Base-by-base conservation (phyloP, 1,140 invertebrate genomes). In the Chironomus tepperi region DNA sequence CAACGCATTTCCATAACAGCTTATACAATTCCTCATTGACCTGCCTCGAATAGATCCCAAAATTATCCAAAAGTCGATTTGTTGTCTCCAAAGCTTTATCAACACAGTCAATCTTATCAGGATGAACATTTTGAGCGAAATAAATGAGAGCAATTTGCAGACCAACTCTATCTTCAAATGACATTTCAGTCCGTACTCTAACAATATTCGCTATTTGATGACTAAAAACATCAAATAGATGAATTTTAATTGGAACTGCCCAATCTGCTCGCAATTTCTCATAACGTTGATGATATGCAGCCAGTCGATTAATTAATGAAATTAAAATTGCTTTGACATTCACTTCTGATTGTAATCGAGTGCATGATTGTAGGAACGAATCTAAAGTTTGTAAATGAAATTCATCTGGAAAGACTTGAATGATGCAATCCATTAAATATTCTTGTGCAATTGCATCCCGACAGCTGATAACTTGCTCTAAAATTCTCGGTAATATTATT, bases 371-470 rank as follows among this genome's bases (percentile, higher is more conserved):
- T 9, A 99, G 86, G 83, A 99, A 99, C 42, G 94, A 90, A 81
- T 93, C 93, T 24, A 99, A 84, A 0, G 97, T 98, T 77, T 96
- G 93, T 78, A 99, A 84, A 84, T 99, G 98, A 81, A 98, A 99
- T 83, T 99, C 98, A 83, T 99, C 98, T 1, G 98, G 97, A 83
- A 99, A 99, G 15, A 98, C 95, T 91, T 99, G 98, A 84, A 99
- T 99, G 75, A 99, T 96, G 83, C 98, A 99, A 83, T 99, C 98
- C 97, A 99, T 99, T 7, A 99, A 87, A 85, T 99, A 99, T 85
- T 99, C 97, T 83, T 99, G 98, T 2, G 98, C 97, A 77, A 99
- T 99, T 2, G 97, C 93, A 86, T 99, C 98, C 77, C 95, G 86
- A 82, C 98, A 99, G 80, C 95, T 98, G 9, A 99, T 97, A 24